These are phyloP conservation scores for Hippasteria phrygiana DNA, from an alignment of 53 echinoderm and acorn worm species.

Conservation along the genomic window DNA sequence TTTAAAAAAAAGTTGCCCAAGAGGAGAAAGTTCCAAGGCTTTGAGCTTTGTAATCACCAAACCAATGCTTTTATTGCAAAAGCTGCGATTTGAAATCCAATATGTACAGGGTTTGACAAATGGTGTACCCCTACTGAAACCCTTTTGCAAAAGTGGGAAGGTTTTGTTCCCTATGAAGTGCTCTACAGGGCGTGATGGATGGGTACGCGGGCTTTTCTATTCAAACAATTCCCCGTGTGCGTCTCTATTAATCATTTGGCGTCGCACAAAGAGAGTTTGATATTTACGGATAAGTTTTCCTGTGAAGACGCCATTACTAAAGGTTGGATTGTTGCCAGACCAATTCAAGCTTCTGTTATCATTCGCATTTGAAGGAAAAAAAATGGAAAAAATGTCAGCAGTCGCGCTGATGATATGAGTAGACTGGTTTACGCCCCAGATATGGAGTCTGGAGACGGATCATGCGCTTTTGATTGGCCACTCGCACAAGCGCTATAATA, in stretches of 20 bases:
- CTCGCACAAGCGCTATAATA: too few relatives aligned
- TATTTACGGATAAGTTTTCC: neutral
- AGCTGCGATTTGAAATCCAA: neutral
- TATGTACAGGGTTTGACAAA: constrained; percentile 23
- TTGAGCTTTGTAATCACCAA: neutral
- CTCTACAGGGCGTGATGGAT: neutral
- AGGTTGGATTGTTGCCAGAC: neutral
- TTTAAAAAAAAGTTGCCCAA: too few relatives aligned
- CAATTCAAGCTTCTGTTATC: neutral
- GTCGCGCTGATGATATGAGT: too few relatives aligned
- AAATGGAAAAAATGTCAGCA: too few relatives aligned
- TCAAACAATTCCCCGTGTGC: neutral
- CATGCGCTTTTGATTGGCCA: too few relatives aligned
- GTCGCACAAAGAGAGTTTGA: neutral
- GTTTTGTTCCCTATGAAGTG: neutral
- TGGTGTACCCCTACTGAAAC: neutral
- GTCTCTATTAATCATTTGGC: neutral
- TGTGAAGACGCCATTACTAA: neutral
- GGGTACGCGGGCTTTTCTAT: neutral
- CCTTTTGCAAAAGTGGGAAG: neutral
- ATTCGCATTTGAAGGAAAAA: too few relatives aligned
- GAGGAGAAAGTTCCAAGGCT: neutral
- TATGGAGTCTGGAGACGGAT: too few relatives aligned
- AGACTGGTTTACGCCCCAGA: too few relatives aligned
- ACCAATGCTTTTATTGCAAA: neutral